Evolutionary conservation across 1,140 invertebrate genomes (phyloP), one percentile per base, ranked within the genome.

Genomic region (Leptopilina boulardi): DNA sequence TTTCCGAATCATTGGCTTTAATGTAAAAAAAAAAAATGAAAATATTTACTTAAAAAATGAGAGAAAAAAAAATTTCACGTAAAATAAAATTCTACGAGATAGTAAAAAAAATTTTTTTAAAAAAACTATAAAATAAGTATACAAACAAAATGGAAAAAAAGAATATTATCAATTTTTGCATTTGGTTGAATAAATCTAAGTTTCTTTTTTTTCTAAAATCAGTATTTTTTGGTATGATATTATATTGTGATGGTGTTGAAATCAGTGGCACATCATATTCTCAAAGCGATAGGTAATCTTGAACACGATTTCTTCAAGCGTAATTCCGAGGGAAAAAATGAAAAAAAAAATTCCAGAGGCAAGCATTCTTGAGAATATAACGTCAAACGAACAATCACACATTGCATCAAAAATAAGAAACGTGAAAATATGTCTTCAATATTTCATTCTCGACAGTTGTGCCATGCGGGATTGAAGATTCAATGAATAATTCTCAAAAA

Each of bases 381-480:
- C 18, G 47, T 51, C 47, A 51, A 51, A 51, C 47, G 47, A 51
- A 51, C 47, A 51, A 51, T 51, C 47, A 51, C n/a, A 51, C 47
- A 51, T 51, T 51, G 47, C 47, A 51, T 51, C 2, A 51, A 51
- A 51, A 51, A 18, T 34, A 34, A 51, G 8, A n/a, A 51, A 51
- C 47, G 5, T 11, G 47, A 51, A 6, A 51, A 51, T 38, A 38
- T 51, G 47, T 18, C 47, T 51, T 51, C 47, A 51, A 51, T 51
- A 51, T 51, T 51, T 51, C 47, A 51, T 18, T 8, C 18, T 51
- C 18, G 47, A 51, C 47, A 51, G 47, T n/a, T n/a, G 8, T 5
- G 47, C 18, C 13, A n/a, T 18, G 47, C 13, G n/a, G 18, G 13
- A 51, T 51, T 51, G 47, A 51, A 51, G 47, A 51, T 51, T 18